A percentile compares a stretch with the other conserved stretches of the same genome.
Evolutionary conservation across 2,113 vertebrate genomes (phyloP).

Genomic region (Centropus unirufus): DNA sequence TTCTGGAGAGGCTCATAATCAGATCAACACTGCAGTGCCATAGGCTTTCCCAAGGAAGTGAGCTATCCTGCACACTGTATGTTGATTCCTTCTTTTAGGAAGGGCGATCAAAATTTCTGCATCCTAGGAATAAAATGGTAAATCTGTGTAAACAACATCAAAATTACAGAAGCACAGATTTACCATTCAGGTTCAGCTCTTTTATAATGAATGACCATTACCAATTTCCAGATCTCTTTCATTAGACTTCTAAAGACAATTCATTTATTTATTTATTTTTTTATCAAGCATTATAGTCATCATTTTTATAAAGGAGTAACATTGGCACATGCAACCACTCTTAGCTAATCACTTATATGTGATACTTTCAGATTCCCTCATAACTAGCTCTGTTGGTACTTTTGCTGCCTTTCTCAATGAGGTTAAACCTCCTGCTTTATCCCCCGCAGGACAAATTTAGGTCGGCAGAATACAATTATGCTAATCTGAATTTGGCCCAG

Average conservation of each 20-base stretch:
- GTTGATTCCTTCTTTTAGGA: not conserved
- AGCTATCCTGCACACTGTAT: not conserved
- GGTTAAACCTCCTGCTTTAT: not conserved
- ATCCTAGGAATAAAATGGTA: not conserved
- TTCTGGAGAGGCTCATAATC: not conserved
- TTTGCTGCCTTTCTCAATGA: not conserved
- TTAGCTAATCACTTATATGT: not conserved
- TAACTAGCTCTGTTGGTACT: not conserved
- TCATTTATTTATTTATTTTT: not conserved
- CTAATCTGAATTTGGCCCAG: not conserved
- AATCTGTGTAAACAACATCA: not conserved
- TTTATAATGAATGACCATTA: not conserved
- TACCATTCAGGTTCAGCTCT: not conserved
- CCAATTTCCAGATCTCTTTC: not conserved
- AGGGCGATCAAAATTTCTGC: not conserved
- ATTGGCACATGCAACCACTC: not conserved
- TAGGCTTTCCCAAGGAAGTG: not conserved
- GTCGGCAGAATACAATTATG: not conserved
- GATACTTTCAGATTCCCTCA: not conserved
- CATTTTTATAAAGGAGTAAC: not conserved
- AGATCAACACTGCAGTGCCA: not conserved
- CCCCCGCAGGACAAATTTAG: not conserved
- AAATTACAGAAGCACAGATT: not conserved
- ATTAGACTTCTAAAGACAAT: not conserved
- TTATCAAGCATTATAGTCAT: not conserved